A percentile compares a stretch with the other conserved stretches of the same genome.
Conservation (phyloP, 1,140 invertebrate species). For the Homalodisca vitripennis region DNA sequence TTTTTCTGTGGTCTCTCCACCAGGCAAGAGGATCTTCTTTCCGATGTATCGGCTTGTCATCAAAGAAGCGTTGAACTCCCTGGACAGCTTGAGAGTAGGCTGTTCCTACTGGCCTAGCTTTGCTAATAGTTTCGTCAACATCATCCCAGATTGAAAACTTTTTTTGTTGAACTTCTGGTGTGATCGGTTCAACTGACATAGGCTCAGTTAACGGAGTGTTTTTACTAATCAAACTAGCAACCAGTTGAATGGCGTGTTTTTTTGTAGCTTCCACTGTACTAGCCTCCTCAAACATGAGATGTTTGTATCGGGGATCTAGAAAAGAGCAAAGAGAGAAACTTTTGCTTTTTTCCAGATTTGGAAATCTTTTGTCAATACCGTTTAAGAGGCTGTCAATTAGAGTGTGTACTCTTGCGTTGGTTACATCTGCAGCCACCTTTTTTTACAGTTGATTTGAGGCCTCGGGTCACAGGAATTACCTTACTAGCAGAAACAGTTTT, state of each 20-base stretch:
- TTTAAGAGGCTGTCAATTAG: conserved; percentile 45
- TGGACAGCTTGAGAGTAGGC: conserved; percentile 35
- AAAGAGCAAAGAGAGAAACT: neutral
- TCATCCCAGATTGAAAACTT: conserved; percentile 16
- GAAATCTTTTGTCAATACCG: conserved; percentile 43
- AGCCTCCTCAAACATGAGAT: neutral
- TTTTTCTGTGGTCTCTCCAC: too few species aligned
- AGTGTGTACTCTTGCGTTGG: conserved; percentile 24
- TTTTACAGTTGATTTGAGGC: neutral
- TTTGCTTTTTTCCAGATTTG: conserved; percentile 42
- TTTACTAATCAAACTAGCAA: neutral
- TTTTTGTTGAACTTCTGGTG: conserved; percentile 25
- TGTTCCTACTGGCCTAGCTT: conserved; percentile 14
- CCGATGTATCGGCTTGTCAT: conserved; percentile 40
- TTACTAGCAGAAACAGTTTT: conserved; percentile 47
- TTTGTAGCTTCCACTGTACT: neutral
- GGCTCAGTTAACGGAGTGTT: neutral
- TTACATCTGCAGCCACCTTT: neutral
- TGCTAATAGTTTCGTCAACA: conserved; percentile 41
- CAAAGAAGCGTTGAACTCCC: conserved; percentile 26
- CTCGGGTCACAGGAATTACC: neutral
- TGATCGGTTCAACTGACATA: neutral
- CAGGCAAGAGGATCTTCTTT: conserved; percentile 42
- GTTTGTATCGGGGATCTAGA: conserved; percentile 46
- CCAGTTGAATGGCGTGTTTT: conserved; percentile 1